Evolutionary conservation across 2,113 vertebrate species (phyloP), one percentile per base, ranked within the genome.

Genomic region (Trogon surrucura): DNA sequence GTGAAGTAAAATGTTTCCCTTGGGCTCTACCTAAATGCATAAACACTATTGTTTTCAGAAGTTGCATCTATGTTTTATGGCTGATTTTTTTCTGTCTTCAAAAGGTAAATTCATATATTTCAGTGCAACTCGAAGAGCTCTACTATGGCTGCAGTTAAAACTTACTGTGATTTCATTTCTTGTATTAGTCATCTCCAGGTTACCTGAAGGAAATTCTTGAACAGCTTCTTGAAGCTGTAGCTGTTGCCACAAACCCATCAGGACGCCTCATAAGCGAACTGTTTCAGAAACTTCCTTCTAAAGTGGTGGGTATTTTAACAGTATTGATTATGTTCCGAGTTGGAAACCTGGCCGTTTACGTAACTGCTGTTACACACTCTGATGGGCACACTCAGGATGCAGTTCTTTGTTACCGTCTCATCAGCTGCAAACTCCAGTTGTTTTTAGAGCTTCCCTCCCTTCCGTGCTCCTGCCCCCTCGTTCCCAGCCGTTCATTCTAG

Each of bases 261-360:
- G 99, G 99, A 70, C 99, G 95, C 48, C 98, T 99, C 57, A 98
- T 99, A 95, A 99, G 99, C 71, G 99, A 99, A 91, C 98, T 99
- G 65, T 99, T 99, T 97, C 99, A 99, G 98, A 99, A 99, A 88
- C 98, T 99, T 95, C 99, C 99, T 89, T 99, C 99, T 85, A 99
- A 99, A 99, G 98, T 99, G 98, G 99, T 99, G 97, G 79, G 95
- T 97, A 30, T 91, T 94, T 29, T 30, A 48, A 6, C 67, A 62
- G 73, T 80, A 70, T 16, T 20, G 25, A 6, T 73, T 85, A 14
- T 41, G 48, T 89, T 83, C 36, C 21, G 6, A 34, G 64, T 4
- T 91, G 79, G 53, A 56, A 66, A 41, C 32, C 5, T 53, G 84
- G 54, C 11, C 5, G 2, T 32, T 56, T n/a, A 5, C 56, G 0